Base-by-base conservation (phyloP, 2,113 vertebrate species). In the Podilymbus podiceps region DNA sequence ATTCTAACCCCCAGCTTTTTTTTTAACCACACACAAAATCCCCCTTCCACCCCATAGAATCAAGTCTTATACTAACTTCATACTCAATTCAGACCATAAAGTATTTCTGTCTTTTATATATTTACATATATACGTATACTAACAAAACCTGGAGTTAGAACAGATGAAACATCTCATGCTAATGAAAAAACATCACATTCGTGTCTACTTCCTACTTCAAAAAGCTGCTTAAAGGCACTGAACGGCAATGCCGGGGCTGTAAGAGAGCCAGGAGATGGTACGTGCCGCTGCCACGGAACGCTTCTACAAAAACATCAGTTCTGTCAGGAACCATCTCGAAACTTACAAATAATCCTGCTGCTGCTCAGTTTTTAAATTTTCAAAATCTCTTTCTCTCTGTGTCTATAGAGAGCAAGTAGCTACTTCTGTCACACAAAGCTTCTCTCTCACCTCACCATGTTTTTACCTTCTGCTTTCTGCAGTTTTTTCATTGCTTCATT, bases 391-490 rank as follows among this genome's bases (percentile, higher is more conserved):
- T 47, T 87, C 35, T 27, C 20, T 82, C 62, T 38, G 4, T 35
- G 20, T 42, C 28, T 52, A 49, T 4, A 74, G 40, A 89, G 16
- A 83, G 40, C 6, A 92, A 79, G 17, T 63, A 63, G 81, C 88
- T 86, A 42, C 31, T 69, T 25, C 42, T 64, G 22, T 52, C 38
- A 68, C 38, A 80, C 15, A 78, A 76, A 79, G 15, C 46, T 71
- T 63, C 67, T 44, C 77, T 81, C 55, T 84, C 63, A 76, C 44
- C 40, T 95, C 93, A 76, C 40, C 59, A 52, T 6, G 40, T 35
- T 62, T 97, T 93, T 97, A 99, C 99, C 99, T 98, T 99, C 99
- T 88, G 99, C 99, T 98, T 99, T 98, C 60, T 96, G 98, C 25
- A 99, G 98, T 90, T 99, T 99, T 90, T 98, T 98, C 97, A 99